Conservation (phyloP, 2,113 vertebrate species). For the Tachysurus fulvidraco region DNA sequence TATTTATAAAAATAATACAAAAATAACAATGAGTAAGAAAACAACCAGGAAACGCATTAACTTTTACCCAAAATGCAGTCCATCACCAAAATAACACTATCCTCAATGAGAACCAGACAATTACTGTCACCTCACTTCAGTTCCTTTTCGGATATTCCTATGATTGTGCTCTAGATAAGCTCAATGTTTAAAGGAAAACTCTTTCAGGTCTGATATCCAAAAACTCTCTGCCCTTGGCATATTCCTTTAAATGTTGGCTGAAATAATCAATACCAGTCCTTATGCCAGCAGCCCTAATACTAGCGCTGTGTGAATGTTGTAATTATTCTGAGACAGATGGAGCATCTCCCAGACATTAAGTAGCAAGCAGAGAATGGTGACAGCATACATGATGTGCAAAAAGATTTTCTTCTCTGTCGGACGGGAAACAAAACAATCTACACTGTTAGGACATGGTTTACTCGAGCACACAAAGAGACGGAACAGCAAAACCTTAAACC, state of each 20-base stretch:
- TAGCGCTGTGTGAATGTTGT: background rate
- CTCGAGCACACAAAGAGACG: slow-evolving; percentile 78
- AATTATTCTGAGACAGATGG: slow-evolving; percentile 60
- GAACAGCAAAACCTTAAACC: slow-evolving; percentile 87
- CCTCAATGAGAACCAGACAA: background rate
- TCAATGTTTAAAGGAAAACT: too few relatives aligned
- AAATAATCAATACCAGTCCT: background rate
- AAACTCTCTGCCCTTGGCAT: too few relatives aligned
- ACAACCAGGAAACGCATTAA: too few relatives aligned
- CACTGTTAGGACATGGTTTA: slow-evolving; percentile 84
- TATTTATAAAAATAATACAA: too few relatives aligned
- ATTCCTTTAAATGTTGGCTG: too few relatives aligned
- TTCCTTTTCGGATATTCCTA: too few relatives aligned
- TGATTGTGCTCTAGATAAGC: too few relatives aligned
- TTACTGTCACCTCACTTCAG: too few relatives aligned
- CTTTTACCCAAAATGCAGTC: too few relatives aligned
- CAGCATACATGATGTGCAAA: slow-evolving; percentile 90
- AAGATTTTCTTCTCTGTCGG: slow-evolving; percentile 96
- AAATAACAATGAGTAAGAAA: too few relatives aligned
- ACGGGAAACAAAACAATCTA: slow-evolving; percentile 93
- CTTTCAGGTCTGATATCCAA: too few relatives aligned
- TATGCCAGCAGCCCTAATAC: background rate
- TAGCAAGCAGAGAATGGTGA: slow-evolving; percentile 85
- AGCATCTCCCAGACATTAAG: slow-evolving; percentile 94
- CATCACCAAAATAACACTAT: background rate